Conservation (phyloP, 1,140 invertebrate genomes). For the Physella acuta region DNA sequence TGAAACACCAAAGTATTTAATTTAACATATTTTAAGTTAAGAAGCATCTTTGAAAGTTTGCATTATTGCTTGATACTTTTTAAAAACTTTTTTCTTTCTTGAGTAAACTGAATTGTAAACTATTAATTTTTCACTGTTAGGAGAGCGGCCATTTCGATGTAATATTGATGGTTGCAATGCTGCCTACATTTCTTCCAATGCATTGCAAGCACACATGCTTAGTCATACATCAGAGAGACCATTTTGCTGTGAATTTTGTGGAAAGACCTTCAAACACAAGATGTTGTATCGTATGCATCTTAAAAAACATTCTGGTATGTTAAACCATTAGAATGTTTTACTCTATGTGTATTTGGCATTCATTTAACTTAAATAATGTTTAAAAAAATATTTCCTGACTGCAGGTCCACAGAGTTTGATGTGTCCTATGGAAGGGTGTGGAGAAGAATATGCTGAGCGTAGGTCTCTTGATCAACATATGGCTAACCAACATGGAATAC, state of each 20-base stretch:
- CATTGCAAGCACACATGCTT: slow-evolving; percentile 10
- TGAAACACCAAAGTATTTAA: neutral
- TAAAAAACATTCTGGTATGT: slow-evolving; percentile 18
- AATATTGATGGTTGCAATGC: slow-evolving; percentile 10
- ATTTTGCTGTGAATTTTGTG: slow-evolving; percentile 25
- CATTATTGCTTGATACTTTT: neutral
- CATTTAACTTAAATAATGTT: neutral
- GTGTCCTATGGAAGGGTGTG: slow-evolving; percentile 12
- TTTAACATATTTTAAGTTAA: too few species aligned
- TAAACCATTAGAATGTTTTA: neutral
- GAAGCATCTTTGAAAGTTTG: neutral
- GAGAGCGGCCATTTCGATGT: slow-evolving; percentile 21
- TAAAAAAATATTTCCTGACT: neutral
- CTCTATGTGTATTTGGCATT: neutral
- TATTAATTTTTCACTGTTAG: neutral
- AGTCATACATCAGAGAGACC: slow-evolving; percentile 12
- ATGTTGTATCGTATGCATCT: slow-evolving; percentile 7
- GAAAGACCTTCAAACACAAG: slow-evolving; percentile 26
- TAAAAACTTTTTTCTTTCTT: too few species aligned
- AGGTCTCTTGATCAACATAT: slow-evolving; percentile 14
- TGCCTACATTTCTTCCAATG: slow-evolving; percentile 15
- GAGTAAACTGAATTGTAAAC: too few species aligned
- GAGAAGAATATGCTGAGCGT: slow-evolving; percentile 7
- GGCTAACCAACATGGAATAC: slow-evolving; percentile 5
- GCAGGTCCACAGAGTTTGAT: neutral